These are phyloP conservation scores for Cygnus buccinator DNA, from an alignment of 2,113 vertebrate species.

Conservation along the genomic window DNA sequence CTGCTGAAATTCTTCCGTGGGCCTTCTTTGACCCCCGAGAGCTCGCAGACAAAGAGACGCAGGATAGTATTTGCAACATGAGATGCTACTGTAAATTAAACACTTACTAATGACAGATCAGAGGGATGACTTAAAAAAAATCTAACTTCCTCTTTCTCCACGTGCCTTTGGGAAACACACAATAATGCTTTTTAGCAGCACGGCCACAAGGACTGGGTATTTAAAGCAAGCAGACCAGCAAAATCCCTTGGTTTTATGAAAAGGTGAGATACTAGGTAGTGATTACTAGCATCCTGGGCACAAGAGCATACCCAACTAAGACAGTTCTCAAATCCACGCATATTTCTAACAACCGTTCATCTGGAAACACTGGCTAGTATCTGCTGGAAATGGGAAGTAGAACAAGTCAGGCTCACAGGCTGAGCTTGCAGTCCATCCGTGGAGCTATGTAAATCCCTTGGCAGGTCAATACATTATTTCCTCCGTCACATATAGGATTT, in stretches of 20 bases:
- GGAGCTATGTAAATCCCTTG: neutral
- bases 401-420: neutral
- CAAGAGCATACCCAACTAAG: neutral
- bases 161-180: conserved; percentile 42
- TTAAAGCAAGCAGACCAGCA: neutral
- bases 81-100: conserved; percentile 53
- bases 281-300: neutral
- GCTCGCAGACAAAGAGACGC: neutral
- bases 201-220: neutral
- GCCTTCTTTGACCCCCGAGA: neutral
- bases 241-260: neutral
- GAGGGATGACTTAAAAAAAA: conserved; percentile 35
- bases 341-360: neutral
- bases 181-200: neutral
- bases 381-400: conserved; percentile 11
- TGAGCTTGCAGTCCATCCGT: neutral
- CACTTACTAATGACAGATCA: conserved; percentile 42
- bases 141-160: conserved; percentile 2
- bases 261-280: neutral
- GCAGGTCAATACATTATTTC: conserved; percentile 37
- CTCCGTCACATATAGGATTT: conserved; percentile 7
- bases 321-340: neutral
- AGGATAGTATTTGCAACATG: conserved; percentile 57
- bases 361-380: neutral
- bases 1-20: conserved; percentile 18